Base-by-base conservation (phyloP, 2,797 vertebrate genomes). In the Huso huso region DNA sequence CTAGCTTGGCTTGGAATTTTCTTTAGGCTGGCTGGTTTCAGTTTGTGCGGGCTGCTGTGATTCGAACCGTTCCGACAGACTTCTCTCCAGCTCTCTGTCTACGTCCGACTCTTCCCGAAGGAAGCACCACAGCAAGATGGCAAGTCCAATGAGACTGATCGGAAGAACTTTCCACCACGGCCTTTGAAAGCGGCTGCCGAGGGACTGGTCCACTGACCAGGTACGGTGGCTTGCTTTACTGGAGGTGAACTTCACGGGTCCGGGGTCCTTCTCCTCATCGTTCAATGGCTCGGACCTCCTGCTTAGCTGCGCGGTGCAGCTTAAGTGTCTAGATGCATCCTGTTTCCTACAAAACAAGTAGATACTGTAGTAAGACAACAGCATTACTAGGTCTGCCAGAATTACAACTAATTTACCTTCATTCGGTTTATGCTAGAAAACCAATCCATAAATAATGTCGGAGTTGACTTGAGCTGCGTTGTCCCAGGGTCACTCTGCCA, bases 101-200 rank as follows among this genome's bases (percentile, higher is more conserved):
- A 89, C 0, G 8, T 85, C 72, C 0, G 79, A 78, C 59, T 87
- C 80, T 0, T 53, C 1, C 70, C 92, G 76, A 1, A 92, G 51
- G 0, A 1, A 10, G 6, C 90, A 93, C 95, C 95, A 94, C 4
- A 88, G 3, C 8, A 96, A 1, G 8, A 95, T 68, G 8, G 11
- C 58, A 0, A 60, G 0, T 1, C 75, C 2, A 0, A 86, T 0
- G 1, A 92, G 0, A 7, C 88, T 89, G 57, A 96, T 0, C 0
- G 92, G 86, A 3, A 93, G 3, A n/a, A 94, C 94, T 59, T 80
- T 87, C 89, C 76, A 84, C 91, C 75, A 87, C 0, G 93, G 85
- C 6, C 69, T 75, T 74, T 86, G 6, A 6, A 69, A n/a, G 0
- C 76, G 65, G 53, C 83, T 87, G 0, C 94, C 92, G 78, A 95